Percentiles rank a stretch among this genome's conserved stretches.
Evolutionary conservation across 1,140 invertebrate genomes (phyloP).

Genomic region (Asobara japonica): DNA sequence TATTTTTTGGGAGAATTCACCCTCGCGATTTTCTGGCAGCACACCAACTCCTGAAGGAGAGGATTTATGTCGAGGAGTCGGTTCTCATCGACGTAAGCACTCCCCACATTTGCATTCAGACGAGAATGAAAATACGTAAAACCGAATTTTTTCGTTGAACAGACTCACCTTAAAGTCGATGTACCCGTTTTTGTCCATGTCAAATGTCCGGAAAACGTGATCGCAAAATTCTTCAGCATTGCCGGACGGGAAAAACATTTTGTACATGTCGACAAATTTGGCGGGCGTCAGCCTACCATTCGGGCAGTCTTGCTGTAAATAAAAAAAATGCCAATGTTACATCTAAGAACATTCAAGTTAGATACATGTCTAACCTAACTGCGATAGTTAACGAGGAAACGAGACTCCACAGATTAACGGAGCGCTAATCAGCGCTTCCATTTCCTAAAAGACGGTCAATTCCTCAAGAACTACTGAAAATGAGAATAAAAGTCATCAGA

Average conservation of each 20-base stretch:
- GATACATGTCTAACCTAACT: no score
- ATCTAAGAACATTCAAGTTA: no score
- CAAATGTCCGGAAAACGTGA: constrained; percentile 98
- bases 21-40: neutral
- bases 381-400: no score
- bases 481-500: no score
- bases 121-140: neutral
- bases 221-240: constrained; percentile 99
- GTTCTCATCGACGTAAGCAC: neutral
- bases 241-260: constrained; percentile 98
- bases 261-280: constrained; percentile 99
- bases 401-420: no score
- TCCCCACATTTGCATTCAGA: neutral
- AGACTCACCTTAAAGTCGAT: constrained; percentile 92
- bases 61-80: neutral
- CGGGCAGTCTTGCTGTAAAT: constrained; percentile 98
- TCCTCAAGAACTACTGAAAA: no score
- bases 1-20: neutral
- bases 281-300: constrained; percentile 96
- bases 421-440: no score
- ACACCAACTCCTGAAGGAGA: neutral
- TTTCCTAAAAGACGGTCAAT: no score
- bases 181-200: constrained; percentile 98
- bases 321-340: no score
- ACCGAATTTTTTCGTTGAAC: neutral